A percentile compares a stretch with the other conserved stretches of the same genome.
Evolutionary conservation across 1,140 invertebrate species (phyloP).

Genomic region (Heterodera schachtii): DNA sequence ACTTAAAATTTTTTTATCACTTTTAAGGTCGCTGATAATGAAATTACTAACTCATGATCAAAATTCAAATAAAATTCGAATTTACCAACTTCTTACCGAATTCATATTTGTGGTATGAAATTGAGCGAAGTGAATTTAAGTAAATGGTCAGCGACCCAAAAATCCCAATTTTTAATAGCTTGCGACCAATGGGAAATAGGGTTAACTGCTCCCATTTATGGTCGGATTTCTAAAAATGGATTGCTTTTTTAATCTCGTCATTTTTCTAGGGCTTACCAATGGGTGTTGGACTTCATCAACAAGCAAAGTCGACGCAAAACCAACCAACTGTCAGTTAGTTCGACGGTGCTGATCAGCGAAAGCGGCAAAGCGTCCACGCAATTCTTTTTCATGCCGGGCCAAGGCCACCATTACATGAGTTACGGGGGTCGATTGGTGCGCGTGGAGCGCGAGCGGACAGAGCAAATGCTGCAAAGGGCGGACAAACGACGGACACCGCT

Average conservation of each 20-base stretch:
- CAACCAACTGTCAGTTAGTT: conserved; percentile 48
- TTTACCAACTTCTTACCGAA: too few species aligned
- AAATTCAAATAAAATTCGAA: too few species aligned
- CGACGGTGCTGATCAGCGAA: conserved; percentile 52
- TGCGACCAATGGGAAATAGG: too few species aligned
- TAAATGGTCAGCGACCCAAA: background rate
- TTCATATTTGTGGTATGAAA: too few species aligned
- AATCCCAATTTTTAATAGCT: background rate
- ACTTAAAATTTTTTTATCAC: background rate
- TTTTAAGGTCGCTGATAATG: background rate
- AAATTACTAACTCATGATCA: too few species aligned
- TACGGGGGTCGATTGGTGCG: conserved; percentile 52
- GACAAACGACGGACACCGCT: conserved; percentile 53
- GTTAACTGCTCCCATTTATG: too few species aligned
- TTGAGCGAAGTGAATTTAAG: too few species aligned
- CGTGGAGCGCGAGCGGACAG: conserved; percentile 61
- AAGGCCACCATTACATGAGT: conserved; percentile 58
- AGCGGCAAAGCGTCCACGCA: conserved; percentile 52
- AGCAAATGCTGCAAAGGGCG: conserved; percentile 54
- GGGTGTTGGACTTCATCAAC: conserved; percentile 64
- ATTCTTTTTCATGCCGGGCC: conserved; percentile 57
- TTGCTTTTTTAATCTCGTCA: background rate
- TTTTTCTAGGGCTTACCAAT: conserved; percentile 59
- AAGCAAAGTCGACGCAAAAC: conserved; percentile 46
- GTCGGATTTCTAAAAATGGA: background rate